Evolutionary conservation across 2,797 vertebrate species (phyloP).

Genomic region (Masticophis lateralis): DNA sequence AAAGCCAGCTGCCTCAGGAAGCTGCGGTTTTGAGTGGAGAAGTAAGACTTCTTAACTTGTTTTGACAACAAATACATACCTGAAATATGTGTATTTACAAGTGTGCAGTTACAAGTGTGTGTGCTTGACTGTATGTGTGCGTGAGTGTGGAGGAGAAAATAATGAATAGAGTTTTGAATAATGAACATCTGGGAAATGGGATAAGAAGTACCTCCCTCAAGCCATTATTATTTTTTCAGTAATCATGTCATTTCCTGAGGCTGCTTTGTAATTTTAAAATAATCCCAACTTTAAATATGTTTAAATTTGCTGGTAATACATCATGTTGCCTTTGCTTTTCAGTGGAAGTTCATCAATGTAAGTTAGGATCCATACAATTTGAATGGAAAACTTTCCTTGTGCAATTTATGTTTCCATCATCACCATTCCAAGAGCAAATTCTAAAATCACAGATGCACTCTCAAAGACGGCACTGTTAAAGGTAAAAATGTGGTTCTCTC

Average conservation of each 20-base stretch:
- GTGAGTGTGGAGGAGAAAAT: not conserved
- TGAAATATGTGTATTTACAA: not conserved
- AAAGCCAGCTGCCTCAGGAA: not conserved
- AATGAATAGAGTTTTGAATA: not conserved
- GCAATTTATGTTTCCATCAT: not conserved
- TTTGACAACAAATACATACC: not conserved
- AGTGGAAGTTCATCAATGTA: not conserved
- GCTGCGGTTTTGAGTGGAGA: not conserved
- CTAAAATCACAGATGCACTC: not conserved
- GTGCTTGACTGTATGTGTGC: not conserved
- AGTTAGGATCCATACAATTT: not conserved
- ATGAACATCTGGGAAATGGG: not conserved
- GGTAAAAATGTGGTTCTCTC: conserved; percentile 6
- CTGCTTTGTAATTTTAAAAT: not conserved
- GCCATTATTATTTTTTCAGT: not conserved
- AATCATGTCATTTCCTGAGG: not conserved
- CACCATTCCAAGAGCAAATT: not conserved
- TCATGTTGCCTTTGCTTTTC: not conserved
- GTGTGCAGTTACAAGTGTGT: not conserved
- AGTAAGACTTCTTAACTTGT: not conserved
- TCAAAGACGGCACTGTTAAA: not conserved
- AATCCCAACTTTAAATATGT: not conserved
- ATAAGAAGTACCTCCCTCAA: not conserved
- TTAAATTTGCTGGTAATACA: not conserved
- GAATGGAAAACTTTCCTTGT: not conserved